A percentile compares a stretch with the other conserved stretches of the same genome.
phyloP scores from a whole-genome alignment of 2,888 invertebrate species.

The Litoditis marina region DNA sequence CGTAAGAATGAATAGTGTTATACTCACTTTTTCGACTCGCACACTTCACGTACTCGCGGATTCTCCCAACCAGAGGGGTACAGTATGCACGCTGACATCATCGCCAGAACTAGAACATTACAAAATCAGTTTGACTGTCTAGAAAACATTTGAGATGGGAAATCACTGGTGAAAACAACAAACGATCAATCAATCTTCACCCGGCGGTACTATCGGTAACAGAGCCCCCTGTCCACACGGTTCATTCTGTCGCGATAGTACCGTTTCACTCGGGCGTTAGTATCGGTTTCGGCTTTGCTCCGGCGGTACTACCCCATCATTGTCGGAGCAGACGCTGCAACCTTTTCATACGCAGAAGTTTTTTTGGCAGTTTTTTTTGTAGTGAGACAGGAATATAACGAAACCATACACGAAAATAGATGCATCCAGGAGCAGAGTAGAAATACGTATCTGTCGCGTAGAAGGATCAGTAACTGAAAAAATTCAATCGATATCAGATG shows the following conservation, averaged over 20 bases:
- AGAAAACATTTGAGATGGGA: too few species aligned
- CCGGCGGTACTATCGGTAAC: too few species aligned
- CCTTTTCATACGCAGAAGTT: too few species aligned
- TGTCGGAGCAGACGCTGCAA: too few species aligned
- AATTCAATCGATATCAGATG: background rate
- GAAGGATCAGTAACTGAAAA: slow-evolving; percentile 44
- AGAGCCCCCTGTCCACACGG: too few species aligned
- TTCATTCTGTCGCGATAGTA: too few species aligned
- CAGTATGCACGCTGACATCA: slow-evolving; percentile 63
- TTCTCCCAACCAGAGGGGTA: slow-evolving; percentile 64
- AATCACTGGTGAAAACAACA: too few species aligned
- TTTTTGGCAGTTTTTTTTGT: background rate
- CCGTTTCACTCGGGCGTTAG: too few species aligned
- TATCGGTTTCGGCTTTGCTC: too few species aligned
- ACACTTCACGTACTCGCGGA: slow-evolving; percentile 60
- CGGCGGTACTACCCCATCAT: too few species aligned
- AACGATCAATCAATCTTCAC: too few species aligned
- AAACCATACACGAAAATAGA: slow-evolving; percentile 80
- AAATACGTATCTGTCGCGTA: slow-evolving; percentile 70
- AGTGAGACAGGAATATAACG: background rate
- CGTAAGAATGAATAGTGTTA: background rate
- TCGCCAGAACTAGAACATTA: slow-evolving; percentile 62
- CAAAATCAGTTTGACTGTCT: background rate
- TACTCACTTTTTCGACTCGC: slow-evolving; percentile 55
- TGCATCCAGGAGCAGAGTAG: slow-evolving; percentile 92